Base-by-base conservation (phyloP, 2,113 vertebrate species). In the Ceyx margarethae region DNA sequence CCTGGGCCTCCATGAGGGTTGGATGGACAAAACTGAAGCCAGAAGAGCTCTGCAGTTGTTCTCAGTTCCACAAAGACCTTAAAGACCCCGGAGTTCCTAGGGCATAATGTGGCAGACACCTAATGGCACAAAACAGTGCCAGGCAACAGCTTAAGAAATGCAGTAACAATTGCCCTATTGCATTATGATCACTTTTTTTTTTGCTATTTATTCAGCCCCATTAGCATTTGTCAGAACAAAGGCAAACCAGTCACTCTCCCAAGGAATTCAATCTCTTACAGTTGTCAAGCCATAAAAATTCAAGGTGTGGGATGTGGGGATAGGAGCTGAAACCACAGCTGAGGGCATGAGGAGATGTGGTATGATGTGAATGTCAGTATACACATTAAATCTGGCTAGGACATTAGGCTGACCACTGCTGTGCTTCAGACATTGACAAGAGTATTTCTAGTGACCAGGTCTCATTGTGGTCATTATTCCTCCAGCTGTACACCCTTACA, bases 1-100 rank as follows among this genome's bases (percentile, higher is more conserved):
- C 46, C 42, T 0, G 2, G 54, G 51, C 43, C 31, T 58, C 79
- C 0, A 0, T 0, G 0, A 8, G 65, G 50, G 42, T 5, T 48
- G 57, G 9, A 14, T 0, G 1, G 86, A 66, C 54, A 87, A 25
- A 95, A 42, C 15, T 0, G 0, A 42, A 85, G 78, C 23, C 77
- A 62, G 81, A 48, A 66, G 58, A 82, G 35, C 33, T 69, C 11
- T 5, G 42, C 50, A 23, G n/a, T 12, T 54, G 13, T 8, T 92
- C 90, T 87, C 9, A 43, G 87, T 89, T 80, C 71, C 89, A 72
- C 74, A 90, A 69, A 92, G 33, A 81, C 18, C 25, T 22, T 50
- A 28, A 85, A 93, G 80, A 73, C 62, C 45, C 74, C 80, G 75
- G n/a, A 66, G 58, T 19, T 85, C 28, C 78, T 62, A 42, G 76